Evolutionary conservation across 2,797 vertebrate genomes (phyloP), one percentile per base, ranked within the genome.

Genomic region (Sternotherus odoratus): DNA sequence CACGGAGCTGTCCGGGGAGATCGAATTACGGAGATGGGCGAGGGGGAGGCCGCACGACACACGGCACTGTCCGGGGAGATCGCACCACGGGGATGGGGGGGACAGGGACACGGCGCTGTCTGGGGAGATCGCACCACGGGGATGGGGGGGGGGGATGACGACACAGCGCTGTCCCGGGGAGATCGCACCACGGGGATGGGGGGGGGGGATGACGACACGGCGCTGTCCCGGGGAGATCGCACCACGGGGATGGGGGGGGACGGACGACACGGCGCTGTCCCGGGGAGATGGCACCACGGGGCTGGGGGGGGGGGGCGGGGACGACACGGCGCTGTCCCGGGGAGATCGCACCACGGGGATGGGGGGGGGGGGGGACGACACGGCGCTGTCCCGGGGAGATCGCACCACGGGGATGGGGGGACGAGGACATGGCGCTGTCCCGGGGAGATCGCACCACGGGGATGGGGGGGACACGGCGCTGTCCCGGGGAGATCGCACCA

Each of bases 281-380:
- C 17, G 6, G 50, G 15, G 50, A 51, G 99, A 95, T 99, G 99
- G 3, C 50, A 98, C 97, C 82, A 99, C 98, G 87, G 99, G 99
- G 6, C 6, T 50, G 49, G 50, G 89, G 99, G 98, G 97, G 56
- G 12, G 13, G 12, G 28, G 9, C 10, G 2, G 12, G 63, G n/a
- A n/a, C n/a, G 17, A 3, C 28, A 13, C 1, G 6, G 13, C 30
- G 1, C 57, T 5, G 11, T 11, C 36, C 83, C 23, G 15, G 23
- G 33, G 60, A n/a, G 60, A n/a, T 66, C 26, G 57, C 28, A 28
- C 8, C 21, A 9, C 4, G 3, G 7, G 8, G 21, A 3, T 23
- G 51, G 21, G 51, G 19, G 9, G 46, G 8, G 48, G 8, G 7
- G 83, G 51, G 26, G 0, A n/a, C 26, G 39, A 72, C 36, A 72